A percentile compares a stretch with the other conserved stretches of the same genome.
Evolutionary conservation across 1,140 invertebrate species (phyloP).

Genomic region (Drosophila santomea): DNA sequence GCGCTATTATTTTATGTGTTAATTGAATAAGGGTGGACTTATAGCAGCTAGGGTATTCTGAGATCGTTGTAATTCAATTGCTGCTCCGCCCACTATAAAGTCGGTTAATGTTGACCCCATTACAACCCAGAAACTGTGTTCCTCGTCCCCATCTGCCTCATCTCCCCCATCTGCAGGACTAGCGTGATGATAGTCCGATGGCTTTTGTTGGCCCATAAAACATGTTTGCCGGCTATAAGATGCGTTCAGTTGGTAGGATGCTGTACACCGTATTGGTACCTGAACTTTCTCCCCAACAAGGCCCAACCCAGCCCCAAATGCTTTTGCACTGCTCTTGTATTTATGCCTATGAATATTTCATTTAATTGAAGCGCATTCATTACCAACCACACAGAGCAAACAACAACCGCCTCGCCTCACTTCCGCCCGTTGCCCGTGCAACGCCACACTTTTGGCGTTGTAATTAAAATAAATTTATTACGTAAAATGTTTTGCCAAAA

Average conservation of each 20-base stretch:
- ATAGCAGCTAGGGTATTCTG: not conserved
- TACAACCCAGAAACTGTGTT: not conserved
- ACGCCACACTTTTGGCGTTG: slow-evolving; percentile 69
- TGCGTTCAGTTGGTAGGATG: slow-evolving; percentile 31
- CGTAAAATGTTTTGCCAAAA: slow-evolving; percentile 82
- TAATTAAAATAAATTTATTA: slow-evolving; percentile 84
- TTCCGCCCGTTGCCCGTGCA: not conserved
- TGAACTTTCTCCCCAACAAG: not conserved
- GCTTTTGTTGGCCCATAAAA: slow-evolving; percentile 65
- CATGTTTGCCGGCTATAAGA: slow-evolving; percentile 59
- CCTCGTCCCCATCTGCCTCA: not conserved
- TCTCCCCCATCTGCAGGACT: not conserved
- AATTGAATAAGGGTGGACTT: not conserved
- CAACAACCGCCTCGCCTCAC: not conserved
- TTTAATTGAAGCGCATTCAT: slow-evolving; percentile 83
- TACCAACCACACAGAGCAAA: slow-evolving; percentile 55
- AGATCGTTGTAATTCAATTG: slow-evolving; percentile 1
- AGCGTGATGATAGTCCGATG: slow-evolving; percentile 34
- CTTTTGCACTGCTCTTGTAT: slow-evolving; percentile 49
- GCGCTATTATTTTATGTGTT: not conserved
- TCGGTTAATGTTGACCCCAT: slow-evolving; percentile 40
- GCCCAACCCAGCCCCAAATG: not conserved
- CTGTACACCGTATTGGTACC: slow-evolving; percentile 1
- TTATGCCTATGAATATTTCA: slow-evolving; percentile 83
- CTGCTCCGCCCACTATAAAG: not conserved